Evolutionary conservation across 2,888 invertebrate species (phyloP), one percentile per base, ranked within the genome.

Genomic region (Malacosoma neustria): DNA sequence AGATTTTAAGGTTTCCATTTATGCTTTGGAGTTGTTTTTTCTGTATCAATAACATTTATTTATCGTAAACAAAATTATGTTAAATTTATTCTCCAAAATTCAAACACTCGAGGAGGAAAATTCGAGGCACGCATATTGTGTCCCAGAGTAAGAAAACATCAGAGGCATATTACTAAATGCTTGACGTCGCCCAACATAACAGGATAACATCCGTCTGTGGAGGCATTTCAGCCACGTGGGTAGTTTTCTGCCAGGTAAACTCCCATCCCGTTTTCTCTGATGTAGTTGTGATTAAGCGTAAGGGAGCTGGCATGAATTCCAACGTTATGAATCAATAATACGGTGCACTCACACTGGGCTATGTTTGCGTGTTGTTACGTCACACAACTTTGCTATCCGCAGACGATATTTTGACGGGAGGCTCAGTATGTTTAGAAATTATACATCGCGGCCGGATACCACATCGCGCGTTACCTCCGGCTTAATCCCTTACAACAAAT

Each of bases 361-460:
- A 58, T 53, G 54, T 51, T 51, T 52, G 46, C 50, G 61, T 61
- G 61, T 62, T 51, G 57, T 61, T 64, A 68, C 67, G 57, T 60
- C 72, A 77, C 75, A 79, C 76, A 67, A 47, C 47, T 45, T 45
- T 42, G 47, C 46, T 51, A 49, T 54, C 54, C 60, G 69, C 66
- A 77, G 75, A 80, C 72, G 71, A 61, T 82, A 80, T 81, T 84
- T 81, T 82, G 81, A 80, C 77, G 81, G 76, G 69, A 70, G 66
- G 58, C 61, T 64, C 43, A 46, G 51, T 55, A 57, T 70, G 71
- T 77, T 77, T 76, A 74, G 75, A 68, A 71, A 72, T 73, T 70
- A 71, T 62, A 57, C 45, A 50, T 45, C 44, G 43, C 38, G 43
- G 11, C 15, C 32, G 30, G 33, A 13, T 11, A 11, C 9, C 5